These are phyloP conservation scores for Chelon labrosus DNA, from an alignment of 2,797 vertebrate genomes.

Conservation along the genomic window DNA sequence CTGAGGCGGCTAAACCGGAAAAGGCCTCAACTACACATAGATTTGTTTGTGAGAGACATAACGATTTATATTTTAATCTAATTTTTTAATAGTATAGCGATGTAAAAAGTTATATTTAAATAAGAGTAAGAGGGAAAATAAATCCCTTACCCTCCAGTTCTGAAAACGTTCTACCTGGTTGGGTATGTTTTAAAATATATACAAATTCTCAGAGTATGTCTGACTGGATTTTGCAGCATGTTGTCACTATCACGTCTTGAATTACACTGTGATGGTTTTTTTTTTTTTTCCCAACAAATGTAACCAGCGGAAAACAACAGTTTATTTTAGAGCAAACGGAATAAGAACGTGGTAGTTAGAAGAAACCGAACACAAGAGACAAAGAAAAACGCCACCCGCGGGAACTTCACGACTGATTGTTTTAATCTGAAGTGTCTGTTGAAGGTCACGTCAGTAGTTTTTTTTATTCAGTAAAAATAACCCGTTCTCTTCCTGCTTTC, in stretches of 20 bases:
- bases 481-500: not conserved
- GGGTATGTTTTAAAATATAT: too few species aligned
- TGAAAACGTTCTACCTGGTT: too few species aligned
- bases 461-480: not conserved
- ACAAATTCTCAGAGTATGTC: not conserved
- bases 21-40: too few species aligned
- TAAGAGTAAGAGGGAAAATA: too few species aligned
- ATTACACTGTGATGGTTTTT: not conserved
- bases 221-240: not conserved
- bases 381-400: slow-evolving; percentile 15
- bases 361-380: not conserved
- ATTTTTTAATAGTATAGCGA: too few species aligned
- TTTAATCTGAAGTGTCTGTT: not conserved
- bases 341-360: slow-evolving; percentile 33
- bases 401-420: slow-evolving; percentile 5
- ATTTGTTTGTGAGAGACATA: too few species aligned
- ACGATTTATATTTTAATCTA: too few species aligned
- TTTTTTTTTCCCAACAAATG: too few species aligned
- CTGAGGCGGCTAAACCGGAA: too few species aligned
- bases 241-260: not conserved
- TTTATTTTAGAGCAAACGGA: slow-evolving; percentile 17
- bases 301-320: not conserved
- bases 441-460: not conserved
- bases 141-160: too few species aligned
- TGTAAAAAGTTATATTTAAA: too few species aligned